Conservation (phyloP, 1,140 invertebrate species). For the Heterodera carotae region DNA sequence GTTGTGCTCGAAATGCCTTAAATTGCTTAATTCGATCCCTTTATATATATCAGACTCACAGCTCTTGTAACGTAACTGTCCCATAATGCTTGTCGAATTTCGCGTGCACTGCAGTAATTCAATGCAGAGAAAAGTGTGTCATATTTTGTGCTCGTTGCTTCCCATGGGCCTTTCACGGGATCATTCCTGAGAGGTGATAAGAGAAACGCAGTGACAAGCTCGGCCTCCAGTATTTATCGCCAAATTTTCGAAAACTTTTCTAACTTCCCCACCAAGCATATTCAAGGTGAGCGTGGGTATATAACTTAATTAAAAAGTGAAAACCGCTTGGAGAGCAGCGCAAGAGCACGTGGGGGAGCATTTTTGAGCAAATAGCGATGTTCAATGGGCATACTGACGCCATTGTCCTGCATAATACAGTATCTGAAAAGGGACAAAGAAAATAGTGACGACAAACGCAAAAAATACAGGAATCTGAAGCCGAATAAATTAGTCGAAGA, state of each 20-base stretch:
- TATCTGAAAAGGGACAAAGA: neutral
- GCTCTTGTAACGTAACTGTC: constrained; percentile 45
- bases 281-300: no score
- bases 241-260: no score
- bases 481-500: neutral
- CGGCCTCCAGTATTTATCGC: no score
- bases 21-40: neutral
- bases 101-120: constrained; percentile 59
- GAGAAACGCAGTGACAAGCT: no score
- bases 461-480: neutral
- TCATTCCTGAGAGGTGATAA: constrained; percentile 48
- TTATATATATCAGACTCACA: neutral
- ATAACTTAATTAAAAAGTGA: neutral
- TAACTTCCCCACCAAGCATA: no score
- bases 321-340: constrained; percentile 51
- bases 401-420: constrained; percentile 12
- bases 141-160: constrained; percentile 49
- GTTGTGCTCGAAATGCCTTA: constrained; percentile 47
- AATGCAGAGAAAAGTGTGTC: constrained; percentile 55
- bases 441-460: neutral
- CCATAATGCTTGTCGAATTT: constrained; percentile 40
- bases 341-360: constrained; percentile 60
- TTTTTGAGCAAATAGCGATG: constrained; percentile 43
- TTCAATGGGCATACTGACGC: constrained; percentile 1
- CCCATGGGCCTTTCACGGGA: constrained; percentile 56